Percentiles rank a stretch among this genome's conserved stretches.
These are phyloP conservation scores for Ametastegia equiseti DNA, from an alignment of 2,888 invertebrate species.

Conservation along the genomic window DNA sequence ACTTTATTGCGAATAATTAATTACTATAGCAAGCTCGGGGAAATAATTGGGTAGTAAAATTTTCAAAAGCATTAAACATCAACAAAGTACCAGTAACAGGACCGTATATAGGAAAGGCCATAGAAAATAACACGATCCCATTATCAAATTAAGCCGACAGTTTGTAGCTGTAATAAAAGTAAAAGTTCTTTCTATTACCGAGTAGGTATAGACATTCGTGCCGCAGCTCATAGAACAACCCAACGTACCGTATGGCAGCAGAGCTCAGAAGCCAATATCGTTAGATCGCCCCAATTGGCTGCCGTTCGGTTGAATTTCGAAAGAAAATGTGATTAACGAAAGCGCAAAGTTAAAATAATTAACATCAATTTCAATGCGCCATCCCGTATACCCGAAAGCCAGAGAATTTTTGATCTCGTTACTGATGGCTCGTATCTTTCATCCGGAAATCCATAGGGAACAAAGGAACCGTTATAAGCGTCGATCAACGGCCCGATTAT, in stretches of 20 bases:
- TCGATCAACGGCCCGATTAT: constrained; percentile 5
- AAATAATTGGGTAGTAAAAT: constrained; percentile 15
- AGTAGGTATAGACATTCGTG: background rate
- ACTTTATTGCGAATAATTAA: constrained; percentile 26
- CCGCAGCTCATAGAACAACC: background rate
- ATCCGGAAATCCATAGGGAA: background rate
- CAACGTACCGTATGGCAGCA: background rate
- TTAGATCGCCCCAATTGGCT: background rate
- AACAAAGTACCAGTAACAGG: background rate
- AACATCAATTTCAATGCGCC: background rate
- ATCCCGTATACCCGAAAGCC: background rate
- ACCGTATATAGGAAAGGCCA: background rate
- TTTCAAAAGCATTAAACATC: constrained; percentile 20
- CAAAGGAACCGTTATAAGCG: constrained; percentile 20
- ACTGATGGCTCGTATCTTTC: background rate
- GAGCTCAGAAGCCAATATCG: constrained; percentile 21
- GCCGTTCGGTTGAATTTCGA: background rate
- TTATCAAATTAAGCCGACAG: constrained; percentile 16
- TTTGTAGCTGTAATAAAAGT: constrained; percentile 37
- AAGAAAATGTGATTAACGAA: constrained; percentile 9
- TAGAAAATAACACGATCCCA: constrained; percentile 17
- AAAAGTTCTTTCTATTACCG: constrained; percentile 19
- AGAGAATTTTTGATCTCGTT: background rate
- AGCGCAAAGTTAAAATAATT: background rate
- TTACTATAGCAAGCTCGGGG: background rate